These are phyloP conservation scores for Aeoliscus strigatus DNA, from an alignment of 2,797 vertebrate species.

Conservation along the genomic window DNA sequence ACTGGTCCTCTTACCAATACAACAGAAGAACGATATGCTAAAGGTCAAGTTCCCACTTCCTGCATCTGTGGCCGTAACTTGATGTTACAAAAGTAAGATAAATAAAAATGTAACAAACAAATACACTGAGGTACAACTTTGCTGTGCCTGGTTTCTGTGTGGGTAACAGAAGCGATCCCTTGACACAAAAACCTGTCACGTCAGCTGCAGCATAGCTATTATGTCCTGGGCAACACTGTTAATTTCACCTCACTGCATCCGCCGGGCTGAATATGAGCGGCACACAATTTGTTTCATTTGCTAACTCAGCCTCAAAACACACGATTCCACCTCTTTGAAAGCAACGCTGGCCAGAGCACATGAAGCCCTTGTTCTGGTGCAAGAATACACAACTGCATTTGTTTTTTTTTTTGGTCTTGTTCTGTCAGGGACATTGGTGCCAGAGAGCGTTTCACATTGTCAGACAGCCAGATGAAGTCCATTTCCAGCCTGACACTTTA, in stretches of 20 bases:
- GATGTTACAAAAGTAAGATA: too few species aligned
- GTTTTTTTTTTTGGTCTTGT: slow-evolving; percentile 19
- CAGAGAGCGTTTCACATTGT: slow-evolving; percentile 25
- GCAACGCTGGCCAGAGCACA: slow-evolving; percentile 20
- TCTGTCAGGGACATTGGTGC: slow-evolving; percentile 12
- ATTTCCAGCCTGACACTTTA: slow-evolving; percentile 11
- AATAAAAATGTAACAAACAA: slow-evolving; percentile 4
- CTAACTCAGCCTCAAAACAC: slow-evolving; percentile 32
- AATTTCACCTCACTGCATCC: slow-evolving; percentile 62
- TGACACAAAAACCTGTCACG: slow-evolving; percentile 28
- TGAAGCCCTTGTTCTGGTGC: slow-evolving; percentile 31
- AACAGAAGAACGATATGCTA: too few species aligned
- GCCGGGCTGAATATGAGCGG: slow-evolving; percentile 51
- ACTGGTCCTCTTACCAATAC: too few species aligned
- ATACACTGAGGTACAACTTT: slow-evolving; percentile 1
- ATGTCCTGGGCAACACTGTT: slow-evolving; percentile 48
- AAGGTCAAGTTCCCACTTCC: too few species aligned
- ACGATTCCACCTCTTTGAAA: slow-evolving; percentile 13
- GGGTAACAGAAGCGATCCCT: slow-evolving; percentile 12
- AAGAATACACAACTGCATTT: slow-evolving; percentile 45
- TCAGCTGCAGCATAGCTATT: slow-evolving; percentile 40
- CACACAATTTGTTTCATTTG: slow-evolving; percentile 51
- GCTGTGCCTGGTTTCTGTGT: slow-evolving; percentile 10
- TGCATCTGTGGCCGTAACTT: too few species aligned
- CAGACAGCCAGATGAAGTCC: slow-evolving; percentile 18